These are phyloP conservation scores for Idaea straminata DNA, from an alignment of 2,888 invertebrate genomes.

Conservation along the genomic window DNA sequence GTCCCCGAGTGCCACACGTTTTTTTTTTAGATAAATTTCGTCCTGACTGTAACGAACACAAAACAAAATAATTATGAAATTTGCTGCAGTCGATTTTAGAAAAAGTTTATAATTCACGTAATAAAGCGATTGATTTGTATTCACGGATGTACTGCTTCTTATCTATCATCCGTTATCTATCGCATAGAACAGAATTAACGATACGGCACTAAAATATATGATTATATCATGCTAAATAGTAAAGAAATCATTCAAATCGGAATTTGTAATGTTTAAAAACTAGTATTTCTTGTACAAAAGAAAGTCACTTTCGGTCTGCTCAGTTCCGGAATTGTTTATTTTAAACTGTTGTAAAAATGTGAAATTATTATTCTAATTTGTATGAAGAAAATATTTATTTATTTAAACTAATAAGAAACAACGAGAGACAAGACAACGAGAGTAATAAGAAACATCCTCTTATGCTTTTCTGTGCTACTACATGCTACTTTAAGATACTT, in stretches of 20 bases:
- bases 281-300: background rate
- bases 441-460: too few relatives aligned
- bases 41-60: too few relatives aligned
- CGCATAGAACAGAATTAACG: background rate
- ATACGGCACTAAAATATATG: background rate
- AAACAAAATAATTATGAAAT: too few relatives aligned
- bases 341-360: background rate
- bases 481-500: too few relatives aligned
- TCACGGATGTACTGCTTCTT: background rate
- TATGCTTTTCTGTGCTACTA: too few relatives aligned
- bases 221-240: slow-evolving; percentile 3
- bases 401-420: too few relatives aligned
- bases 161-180: background rate
- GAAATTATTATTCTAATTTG: background rate
- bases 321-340: background rate
- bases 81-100: background rate
- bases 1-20: too few relatives aligned
- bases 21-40: too few relatives aligned
- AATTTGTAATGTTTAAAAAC: background rate
- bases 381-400: background rate
- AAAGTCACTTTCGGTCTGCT: background rate
- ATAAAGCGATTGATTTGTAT: background rate
- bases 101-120: background rate
- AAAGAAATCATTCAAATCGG: background rate
- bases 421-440: too few relatives aligned